phyloP scores from a whole-genome alignment of 1,140 invertebrate species.

The Drosophila repletoides region DNA sequence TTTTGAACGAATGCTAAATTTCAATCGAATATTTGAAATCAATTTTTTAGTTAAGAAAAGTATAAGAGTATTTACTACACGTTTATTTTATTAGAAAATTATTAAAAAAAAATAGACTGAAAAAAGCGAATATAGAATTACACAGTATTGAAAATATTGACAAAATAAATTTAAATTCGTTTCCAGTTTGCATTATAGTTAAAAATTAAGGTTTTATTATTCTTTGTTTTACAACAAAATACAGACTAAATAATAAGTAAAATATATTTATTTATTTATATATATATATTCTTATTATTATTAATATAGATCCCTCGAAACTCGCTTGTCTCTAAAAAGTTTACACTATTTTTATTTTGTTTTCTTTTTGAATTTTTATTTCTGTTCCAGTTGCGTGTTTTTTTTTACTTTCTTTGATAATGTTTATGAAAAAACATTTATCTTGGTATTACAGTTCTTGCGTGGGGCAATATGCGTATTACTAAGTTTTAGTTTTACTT shows the following conservation, averaged over 20 bases:
- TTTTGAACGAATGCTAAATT: too few species aligned
- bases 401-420: constrained; percentile 14
- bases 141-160: too few species aligned
- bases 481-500: too few species aligned
- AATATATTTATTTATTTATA: constrained; percentile 75
- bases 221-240: constrained; percentile 80
- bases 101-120: too few species aligned
- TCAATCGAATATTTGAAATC: too few species aligned
- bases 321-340: constrained; percentile 60
- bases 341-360: constrained; percentile 62
- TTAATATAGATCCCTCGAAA: constrained; percentile 70
- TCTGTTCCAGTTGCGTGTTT: constrained; percentile 45
- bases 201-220: constrained; percentile 73
- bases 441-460: constrained; percentile 31
- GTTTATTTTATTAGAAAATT: too few species aligned
- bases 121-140: too few species aligned
- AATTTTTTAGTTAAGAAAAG: too few species aligned
- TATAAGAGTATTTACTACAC: too few species aligned
- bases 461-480: constrained; percentile 18
- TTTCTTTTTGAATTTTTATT: constrained; percentile 26
- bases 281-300: constrained; percentile 77
- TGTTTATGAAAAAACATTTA: constrained; percentile 16
- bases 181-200: too few species aligned
- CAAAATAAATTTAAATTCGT: too few species aligned
- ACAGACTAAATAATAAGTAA: constrained; percentile 81